Evolutionary conservation across 2,113 vertebrate species (phyloP).

Genomic region (Calyptomena viridis): DNA sequence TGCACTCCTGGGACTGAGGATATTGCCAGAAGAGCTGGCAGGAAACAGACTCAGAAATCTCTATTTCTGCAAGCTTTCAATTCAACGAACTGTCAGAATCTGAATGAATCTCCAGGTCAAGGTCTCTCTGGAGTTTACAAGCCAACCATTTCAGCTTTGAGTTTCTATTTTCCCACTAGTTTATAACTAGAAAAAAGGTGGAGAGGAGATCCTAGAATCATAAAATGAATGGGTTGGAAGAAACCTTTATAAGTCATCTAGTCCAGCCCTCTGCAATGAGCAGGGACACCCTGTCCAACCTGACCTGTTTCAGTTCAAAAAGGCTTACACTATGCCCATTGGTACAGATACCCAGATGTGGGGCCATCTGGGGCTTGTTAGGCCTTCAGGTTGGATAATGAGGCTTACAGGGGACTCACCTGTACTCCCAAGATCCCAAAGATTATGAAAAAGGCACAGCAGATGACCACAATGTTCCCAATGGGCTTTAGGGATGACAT

Average conservation of each 20-base stretch:
- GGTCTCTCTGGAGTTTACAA: background rate
- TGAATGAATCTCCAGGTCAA: background rate
- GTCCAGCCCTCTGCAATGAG: background rate
- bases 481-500: slow-evolving; percentile 99
- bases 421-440: slow-evolving; percentile 98
- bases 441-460: slow-evolving; percentile 99
- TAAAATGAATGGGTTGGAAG: background rate
- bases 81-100: background rate
- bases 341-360: background rate
- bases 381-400: rapidly evolving
- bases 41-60: background rate
- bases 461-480: slow-evolving; percentile 98
- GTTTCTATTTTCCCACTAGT: background rate
- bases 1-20: background rate
- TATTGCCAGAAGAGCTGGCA: background rate
- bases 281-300: background rate
- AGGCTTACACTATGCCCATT: background rate
- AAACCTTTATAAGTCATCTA: background rate
- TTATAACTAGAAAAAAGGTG: background rate
- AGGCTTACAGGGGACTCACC: slow-evolving; percentile 74
- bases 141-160: background rate
- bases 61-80: background rate
- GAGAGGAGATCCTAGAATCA: background rate
- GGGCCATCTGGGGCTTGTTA: background rate
- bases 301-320: background rate